Conservation (phyloP, 2,113 vertebrate species). For the Scopus umbretta region DNA sequence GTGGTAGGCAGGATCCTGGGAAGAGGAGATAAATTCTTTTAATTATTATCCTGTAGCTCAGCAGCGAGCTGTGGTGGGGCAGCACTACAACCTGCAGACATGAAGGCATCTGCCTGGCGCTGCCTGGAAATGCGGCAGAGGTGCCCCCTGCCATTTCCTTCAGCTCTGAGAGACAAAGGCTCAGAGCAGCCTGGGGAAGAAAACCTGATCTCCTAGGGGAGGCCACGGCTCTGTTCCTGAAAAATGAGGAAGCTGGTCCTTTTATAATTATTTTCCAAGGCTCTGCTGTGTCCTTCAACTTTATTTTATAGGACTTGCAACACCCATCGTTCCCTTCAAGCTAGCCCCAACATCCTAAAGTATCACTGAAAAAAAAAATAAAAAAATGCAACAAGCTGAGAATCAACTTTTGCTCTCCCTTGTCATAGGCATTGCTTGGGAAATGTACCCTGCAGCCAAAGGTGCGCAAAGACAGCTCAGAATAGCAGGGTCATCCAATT, state of each 20-base stretch:
- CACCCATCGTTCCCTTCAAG: background rate
- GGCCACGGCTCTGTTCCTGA: background rate
- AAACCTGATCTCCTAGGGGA: background rate
- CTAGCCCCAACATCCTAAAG: background rate
- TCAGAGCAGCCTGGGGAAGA: background rate
- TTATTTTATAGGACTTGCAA: background rate
- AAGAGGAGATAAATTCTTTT: constrained; percentile 41
- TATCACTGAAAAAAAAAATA: background rate
- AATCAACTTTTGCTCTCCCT: background rate
- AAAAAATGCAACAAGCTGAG: background rate
- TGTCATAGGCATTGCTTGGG: background rate
- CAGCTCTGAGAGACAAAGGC: background rate
- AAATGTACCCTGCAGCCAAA: background rate
- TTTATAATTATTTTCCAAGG: background rate
- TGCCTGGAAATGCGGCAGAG: background rate
- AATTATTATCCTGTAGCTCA: constrained; percentile 10
- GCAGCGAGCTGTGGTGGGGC: background rate
- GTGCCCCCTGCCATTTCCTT: background rate
- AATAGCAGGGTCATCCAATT: background rate
- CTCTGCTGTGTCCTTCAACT: background rate
- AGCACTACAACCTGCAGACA: background rate
- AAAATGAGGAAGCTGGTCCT: background rate
- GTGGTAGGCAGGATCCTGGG: background rate
- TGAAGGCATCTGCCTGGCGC: background rate
- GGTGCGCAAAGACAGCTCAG: background rate